Conservation (phyloP, 1,140 invertebrate species). For the Ceratoteleas bidentatus region DNA sequence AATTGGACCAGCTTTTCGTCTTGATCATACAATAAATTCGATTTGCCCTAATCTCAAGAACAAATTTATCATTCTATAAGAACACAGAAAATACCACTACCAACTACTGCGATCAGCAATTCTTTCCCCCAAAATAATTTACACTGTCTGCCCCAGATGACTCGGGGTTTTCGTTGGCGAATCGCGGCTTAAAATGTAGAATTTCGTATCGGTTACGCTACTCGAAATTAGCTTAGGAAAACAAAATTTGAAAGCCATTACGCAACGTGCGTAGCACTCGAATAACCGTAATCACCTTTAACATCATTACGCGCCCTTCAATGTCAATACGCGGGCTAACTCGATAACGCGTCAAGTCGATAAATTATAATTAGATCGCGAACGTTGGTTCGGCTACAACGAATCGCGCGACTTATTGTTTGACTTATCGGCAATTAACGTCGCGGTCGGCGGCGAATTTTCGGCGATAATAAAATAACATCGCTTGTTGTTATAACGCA, state of each 20-base stretch:
- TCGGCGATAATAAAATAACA: constrained; percentile 6
- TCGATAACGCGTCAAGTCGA: constrained; percentile 33
- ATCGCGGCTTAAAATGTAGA: neutral
- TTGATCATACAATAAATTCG: too few relatives aligned
- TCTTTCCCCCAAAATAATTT: neutral
- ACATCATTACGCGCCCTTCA: constrained; percentile 42
- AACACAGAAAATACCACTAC: too few relatives aligned
- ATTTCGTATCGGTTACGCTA: neutral
- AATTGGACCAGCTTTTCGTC: too few relatives aligned
- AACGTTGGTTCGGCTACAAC: constrained; percentile 2
- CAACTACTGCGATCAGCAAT: neutral
- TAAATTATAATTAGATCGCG: constrained; percentile 49
- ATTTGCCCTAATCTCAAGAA: too few relatives aligned
- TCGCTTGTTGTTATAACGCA: constrained; percentile 35
- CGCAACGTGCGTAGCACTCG: constrained; percentile 27
- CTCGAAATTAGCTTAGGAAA: constrained; percentile 14
- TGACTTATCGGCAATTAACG: constrained; percentile 9
- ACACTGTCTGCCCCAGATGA: neutral
- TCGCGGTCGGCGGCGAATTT: neutral
- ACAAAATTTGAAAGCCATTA: constrained; percentile 44
- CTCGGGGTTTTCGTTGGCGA: neutral
- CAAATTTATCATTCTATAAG: too few relatives aligned
- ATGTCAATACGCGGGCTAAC: constrained; percentile 43
- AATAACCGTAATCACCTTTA: constrained; percentile 50
- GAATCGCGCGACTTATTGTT: constrained; percentile 13